Evolutionary conservation across 2,888 invertebrate species (phyloP), one percentile per base, ranked within the genome.

Genomic region (Andrena haemorrhoa): DNA sequence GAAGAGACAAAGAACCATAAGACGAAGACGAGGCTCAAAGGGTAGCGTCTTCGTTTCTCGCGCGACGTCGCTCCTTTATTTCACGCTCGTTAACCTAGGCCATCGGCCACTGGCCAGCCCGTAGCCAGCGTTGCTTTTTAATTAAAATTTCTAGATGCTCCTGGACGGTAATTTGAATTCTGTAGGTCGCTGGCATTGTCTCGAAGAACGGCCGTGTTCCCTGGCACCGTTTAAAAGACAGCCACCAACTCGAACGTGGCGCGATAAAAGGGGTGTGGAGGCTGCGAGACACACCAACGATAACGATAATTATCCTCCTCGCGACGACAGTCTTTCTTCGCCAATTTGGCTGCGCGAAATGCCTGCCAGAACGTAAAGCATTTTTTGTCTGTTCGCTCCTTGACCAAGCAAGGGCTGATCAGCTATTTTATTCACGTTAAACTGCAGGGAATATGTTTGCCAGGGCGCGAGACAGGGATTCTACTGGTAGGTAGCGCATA

Each of bases 121-220:
- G 49, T 60, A 69, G 64, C 53, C 29, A 29, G 61, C 64, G 60
- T 75, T 85, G 69, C 65, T 63, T 74, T 77, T 86, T 86, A 86
- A 86, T 86, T 84, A 86, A 86, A 86, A 85, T 80, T 83, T 68
- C 74, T 75, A 56, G 35, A 56, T 72, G 31, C 60, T 53, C 60
- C 68, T 71, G 56, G 64, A 41, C 64, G 61, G 79, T 72, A 76
- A 82, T 86, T 84, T 78, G 78, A 84, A 82, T 86, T 84, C 83
- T 84, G 56, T 80, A 82, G 72, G 66, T 70, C 47, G 56, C 20
- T n/a, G 35, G 74, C 26, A 78, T 75, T 82, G 82, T 78, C 74
- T 26, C 33, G 56, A 51, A 56, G 56, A 71, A 63, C 78, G 61
- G 61, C 5, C 35, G 73, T 12, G 63, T 64, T 20, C 64, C 73